phyloP scores from a whole-genome alignment of 1,140 invertebrate genomes.

The Drosophila quadrilineata region DNA sequence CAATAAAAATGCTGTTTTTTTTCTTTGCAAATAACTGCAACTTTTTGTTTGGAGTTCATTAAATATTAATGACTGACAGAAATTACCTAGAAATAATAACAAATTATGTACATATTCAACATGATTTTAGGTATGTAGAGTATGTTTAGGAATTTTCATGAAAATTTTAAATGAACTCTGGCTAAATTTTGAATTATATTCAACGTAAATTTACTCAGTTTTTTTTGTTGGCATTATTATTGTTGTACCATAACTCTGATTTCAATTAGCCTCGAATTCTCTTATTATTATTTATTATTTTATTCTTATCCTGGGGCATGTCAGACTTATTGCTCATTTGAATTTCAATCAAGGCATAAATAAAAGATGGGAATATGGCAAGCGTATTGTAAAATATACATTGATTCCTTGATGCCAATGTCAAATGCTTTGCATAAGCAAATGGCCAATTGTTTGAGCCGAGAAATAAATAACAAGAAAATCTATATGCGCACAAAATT shows the following conservation, averaged over 20 bases:
- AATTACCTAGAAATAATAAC: conserved; percentile 28
- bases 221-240: too few relatives aligned
- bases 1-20: conserved; percentile 42
- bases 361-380: conserved; percentile 19
- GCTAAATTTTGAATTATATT: too few relatives aligned
- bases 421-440: conserved; percentile 11
- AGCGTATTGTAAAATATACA: conserved; percentile 1
- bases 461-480: too few relatives aligned
- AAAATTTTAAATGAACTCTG: background rate
- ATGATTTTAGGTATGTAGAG: too few relatives aligned
- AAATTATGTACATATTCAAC: conserved; percentile 43
- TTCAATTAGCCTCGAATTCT: too few relatives aligned
- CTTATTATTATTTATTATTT: too few relatives aligned
- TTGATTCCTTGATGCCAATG: background rate
- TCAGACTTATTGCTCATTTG: conserved; percentile 22
- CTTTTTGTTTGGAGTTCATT: conserved; percentile 56
- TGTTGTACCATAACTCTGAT: too few relatives aligned
- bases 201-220: too few relatives aligned
- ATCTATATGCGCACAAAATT: too few relatives aligned
- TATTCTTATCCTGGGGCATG: too few relatives aligned
- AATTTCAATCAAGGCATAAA: conserved; percentile 37
- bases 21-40: too few relatives aligned
- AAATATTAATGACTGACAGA: conserved; percentile 50
- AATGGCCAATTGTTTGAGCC: conserved; percentile 12
- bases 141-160: too few relatives aligned